Percentiles rank a stretch among this genome's conserved stretches.
Conservation (phyloP, 2,888 invertebrate species). For the Stratiomys singularior region DNA sequence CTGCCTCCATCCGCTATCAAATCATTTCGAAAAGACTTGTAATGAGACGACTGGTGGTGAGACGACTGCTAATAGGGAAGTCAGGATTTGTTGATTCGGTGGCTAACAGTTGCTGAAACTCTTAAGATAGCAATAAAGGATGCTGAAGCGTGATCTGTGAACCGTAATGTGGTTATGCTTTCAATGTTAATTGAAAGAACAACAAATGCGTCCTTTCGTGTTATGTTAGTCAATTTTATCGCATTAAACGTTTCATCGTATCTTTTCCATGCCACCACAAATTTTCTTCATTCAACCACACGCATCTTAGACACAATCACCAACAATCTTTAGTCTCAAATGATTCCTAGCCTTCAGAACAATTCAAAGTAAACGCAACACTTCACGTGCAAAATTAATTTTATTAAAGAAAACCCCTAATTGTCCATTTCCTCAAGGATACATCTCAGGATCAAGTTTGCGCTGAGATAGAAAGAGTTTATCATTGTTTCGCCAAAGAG, state of each 20-base stretch:
- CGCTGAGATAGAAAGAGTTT: background rate
- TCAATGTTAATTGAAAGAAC: no score
- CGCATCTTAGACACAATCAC: background rate
- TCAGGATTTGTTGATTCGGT: slow-evolving; percentile 9
- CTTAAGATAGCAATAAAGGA: background rate
- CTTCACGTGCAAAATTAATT: slow-evolving; percentile 14
- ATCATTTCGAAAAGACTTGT: slow-evolving; percentile 29
- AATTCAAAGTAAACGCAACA: background rate
- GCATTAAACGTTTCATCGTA: no score
- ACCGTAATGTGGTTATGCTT: no score
- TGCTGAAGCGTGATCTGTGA: no score
- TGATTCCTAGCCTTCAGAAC: background rate
- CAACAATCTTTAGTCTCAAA: background rate
- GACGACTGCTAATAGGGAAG: slow-evolving; percentile 14
- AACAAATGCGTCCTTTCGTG: no score
- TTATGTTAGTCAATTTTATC: no score
- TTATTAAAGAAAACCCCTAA: slow-evolving; percentile 6
- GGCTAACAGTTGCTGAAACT: slow-evolving; percentile 1
- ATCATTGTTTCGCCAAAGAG: slow-evolving; percentile 2
- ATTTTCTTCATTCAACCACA: background rate
- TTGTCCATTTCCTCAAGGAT: slow-evolving; percentile 17
- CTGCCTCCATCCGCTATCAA: background rate
- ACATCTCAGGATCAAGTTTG: background rate
- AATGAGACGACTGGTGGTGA: slow-evolving; percentile 11
- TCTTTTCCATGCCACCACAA: no score